Evolutionary conservation across 2,888 invertebrate genomes (phyloP).

Genomic region (Gasteruption jaculator): DNA sequence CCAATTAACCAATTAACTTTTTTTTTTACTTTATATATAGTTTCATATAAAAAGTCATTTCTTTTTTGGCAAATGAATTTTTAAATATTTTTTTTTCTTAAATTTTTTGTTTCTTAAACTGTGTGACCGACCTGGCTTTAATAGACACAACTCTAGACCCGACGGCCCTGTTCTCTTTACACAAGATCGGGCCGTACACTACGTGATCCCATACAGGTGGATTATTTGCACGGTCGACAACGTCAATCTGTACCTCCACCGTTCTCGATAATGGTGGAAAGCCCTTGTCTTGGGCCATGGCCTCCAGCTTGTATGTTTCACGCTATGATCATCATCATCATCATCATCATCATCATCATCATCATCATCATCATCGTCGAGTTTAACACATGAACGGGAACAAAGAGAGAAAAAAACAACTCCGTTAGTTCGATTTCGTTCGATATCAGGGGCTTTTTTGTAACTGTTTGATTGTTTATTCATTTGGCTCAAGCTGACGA

Average conservation of each 20-base stretch:
- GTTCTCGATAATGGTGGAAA: constrained; percentile 91
- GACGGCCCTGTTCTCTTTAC: constrained; percentile 96
- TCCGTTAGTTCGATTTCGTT: constrained; percentile 61
- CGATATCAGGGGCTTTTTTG: too few relatives aligned
- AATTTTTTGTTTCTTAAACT: too few relatives aligned
- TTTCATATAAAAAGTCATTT: not conserved
- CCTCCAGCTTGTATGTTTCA: constrained; percentile 97
- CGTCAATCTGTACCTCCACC: constrained; percentile 97
- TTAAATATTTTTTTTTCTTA: too few relatives aligned
- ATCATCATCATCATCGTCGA: too few relatives aligned
- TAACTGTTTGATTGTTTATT: too few relatives aligned
- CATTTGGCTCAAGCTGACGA: too few relatives aligned
- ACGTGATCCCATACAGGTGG: constrained; percentile 96
- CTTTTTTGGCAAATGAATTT: not conserved
- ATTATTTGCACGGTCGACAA: constrained; percentile 97
- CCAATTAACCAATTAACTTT: too few relatives aligned
- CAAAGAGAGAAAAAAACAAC: constrained; percentile 63
- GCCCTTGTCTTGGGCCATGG: constrained; percentile 97
- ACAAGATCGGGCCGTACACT: constrained; percentile 95
- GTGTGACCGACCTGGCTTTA: constrained; percentile 92
- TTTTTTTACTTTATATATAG: constrained; percentile 4
- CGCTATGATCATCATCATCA: constrained; percentile 61
- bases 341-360: too few relatives aligned
- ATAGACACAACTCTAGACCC: constrained; percentile 97
- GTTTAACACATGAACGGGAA: too few relatives aligned